Percentiles rank a stretch among this genome's conserved stretches.
Conservation (phyloP, 2,113 vertebrate genomes). For the Pterocles orientalis region DNA sequence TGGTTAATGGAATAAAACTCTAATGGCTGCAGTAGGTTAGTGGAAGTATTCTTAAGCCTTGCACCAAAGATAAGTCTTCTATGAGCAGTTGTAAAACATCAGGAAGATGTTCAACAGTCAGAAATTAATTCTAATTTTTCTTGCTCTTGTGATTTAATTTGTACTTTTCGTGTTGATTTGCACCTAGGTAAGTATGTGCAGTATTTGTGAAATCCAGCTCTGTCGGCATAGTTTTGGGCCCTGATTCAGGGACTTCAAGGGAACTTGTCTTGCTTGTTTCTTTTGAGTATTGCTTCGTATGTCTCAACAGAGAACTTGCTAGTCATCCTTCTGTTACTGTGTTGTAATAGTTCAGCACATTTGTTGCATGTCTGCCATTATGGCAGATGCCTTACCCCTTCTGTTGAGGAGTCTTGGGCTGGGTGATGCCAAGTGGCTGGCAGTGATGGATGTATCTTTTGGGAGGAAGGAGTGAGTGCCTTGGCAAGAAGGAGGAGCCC, state of each 20-base stretch:
- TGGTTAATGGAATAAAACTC: neutral
- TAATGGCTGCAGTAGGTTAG: neutral
- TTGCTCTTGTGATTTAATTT: neutral
- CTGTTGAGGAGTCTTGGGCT: neutral
- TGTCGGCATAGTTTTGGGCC: neutral
- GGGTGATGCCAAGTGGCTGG: neutral
- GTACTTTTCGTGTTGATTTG: neutral
- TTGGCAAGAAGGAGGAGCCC: neutral
- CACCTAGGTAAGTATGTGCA: accelerated
- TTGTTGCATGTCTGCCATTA: accelerated
- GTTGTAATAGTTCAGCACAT: neutral
- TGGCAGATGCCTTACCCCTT: neutral
- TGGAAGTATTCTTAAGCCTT: neutral
- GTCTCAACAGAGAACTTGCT: neutral
- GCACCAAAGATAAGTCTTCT: neutral
- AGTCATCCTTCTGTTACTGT: neutral
- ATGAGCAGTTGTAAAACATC: neutral
- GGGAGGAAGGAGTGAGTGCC: neutral
- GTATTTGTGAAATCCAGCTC: neutral
- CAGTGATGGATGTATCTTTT: neutral
- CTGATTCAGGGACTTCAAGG: neutral
- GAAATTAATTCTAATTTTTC: neutral
- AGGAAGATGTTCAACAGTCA: neutral
- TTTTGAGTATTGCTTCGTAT: neutral
- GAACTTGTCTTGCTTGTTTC: neutral